Conservation (phyloP, 1,140 invertebrate species). For the Aradophagus sp. region DNA sequence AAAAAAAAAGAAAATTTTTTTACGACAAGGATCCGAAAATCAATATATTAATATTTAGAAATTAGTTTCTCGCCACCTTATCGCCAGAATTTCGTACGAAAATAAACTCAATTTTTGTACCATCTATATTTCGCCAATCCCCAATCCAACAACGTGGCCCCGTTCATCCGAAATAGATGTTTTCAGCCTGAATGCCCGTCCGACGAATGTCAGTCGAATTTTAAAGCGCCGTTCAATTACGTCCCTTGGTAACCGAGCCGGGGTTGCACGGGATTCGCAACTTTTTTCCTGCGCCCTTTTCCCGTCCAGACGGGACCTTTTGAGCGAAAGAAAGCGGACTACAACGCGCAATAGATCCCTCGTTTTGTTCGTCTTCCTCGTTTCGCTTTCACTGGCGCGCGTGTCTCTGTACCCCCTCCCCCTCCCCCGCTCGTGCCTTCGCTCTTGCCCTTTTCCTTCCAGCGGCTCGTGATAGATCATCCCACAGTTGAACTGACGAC, state of each 20-base stretch:
- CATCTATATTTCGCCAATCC: too few species aligned
- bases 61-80: too few species aligned
- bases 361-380: conserved; percentile 26
- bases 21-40: too few species aligned
- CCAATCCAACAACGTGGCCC: too few species aligned
- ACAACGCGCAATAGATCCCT: conserved; percentile 34
- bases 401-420: conserved; percentile 26
- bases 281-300: conserved; percentile 30
- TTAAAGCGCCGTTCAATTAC: conserved; percentile 46
- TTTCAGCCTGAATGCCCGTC: too few species aligned
- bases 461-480: conserved; percentile 34
- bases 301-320: conserved; percentile 30
- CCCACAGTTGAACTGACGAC: conserved; percentile 11
- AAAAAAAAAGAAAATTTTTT: too few species aligned
- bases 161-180: too few species aligned
- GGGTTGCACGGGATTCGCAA: conserved; percentile 29
- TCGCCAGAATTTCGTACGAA: too few species aligned
- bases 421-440: conserved; percentile 13
- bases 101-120: too few species aligned
- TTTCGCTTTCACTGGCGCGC: conserved; percentile 20
- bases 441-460: conserved; percentile 9
- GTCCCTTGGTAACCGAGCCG: conserved; percentile 32
- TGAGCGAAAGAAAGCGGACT: conserved; percentile 36
- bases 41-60: too few species aligned
- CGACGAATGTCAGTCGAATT: conserved; percentile 38